Evolutionary conservation across 1,140 invertebrate species (phyloP), one percentile per base, ranked within the genome.

Genomic region (Drosophila arizonae): DNA sequence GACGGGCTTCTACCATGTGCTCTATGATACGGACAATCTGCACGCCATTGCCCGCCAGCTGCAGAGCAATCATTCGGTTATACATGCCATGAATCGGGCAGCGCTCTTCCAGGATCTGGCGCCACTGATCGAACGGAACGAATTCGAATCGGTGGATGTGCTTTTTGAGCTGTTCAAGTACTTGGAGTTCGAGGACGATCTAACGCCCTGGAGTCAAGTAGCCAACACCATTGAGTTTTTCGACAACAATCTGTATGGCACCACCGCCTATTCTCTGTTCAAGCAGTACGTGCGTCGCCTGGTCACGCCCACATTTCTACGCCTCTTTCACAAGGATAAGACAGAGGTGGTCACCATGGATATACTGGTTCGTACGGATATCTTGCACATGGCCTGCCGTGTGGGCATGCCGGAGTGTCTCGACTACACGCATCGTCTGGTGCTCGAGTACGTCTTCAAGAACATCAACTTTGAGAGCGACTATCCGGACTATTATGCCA

Each of bases 1-100:
- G 72, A 93, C 92, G 41, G 94, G 94, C 26, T 95, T 94, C 65
- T 95, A 95, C 75, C 93, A 94, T 17, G 94, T 95, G 0, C 94
- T 94, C 61, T 95, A 95, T 64, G 94, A 95, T 39, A 45, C 51
- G 0, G 76, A 84, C 2, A 92, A 93, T 39, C 94, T 94, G 92
- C 90, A 92, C 11, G 84, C 90, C 9, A 92, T 95, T 41, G 92
- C 93, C 13, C 43, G 87, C 3, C 92, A 92, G 13, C 86, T 95
- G 1, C 81, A 92, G 41, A 88, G 33, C 5, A 91, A 90, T 80
- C 75, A 72, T 85, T 82, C 26, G 21, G 69, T 87, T 9, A 95
- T 95, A 73, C 93, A 94, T 70, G 91, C 90, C 6, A 77, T 93
- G 0, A 95, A 95, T 90, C 92, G 95, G 33, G 94, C 94, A 0